Conservation (phyloP, 2,113 vertebrate species). For the Xyliphius kryptos region DNA sequence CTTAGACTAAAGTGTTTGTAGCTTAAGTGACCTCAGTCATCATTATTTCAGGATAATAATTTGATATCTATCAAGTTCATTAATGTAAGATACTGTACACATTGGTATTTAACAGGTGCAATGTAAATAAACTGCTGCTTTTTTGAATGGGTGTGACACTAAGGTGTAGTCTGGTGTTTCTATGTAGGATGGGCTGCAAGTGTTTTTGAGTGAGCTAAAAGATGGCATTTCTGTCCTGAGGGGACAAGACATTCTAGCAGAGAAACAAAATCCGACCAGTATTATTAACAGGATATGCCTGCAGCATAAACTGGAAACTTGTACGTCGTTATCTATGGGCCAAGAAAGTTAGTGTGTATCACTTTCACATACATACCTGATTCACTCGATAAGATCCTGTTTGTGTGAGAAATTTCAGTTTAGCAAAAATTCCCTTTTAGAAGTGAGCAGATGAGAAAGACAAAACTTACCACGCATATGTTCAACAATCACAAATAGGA, state of each 20-base stretch:
- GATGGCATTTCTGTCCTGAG: constrained; percentile 57
- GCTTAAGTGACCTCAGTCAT: too few species aligned
- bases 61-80: too few species aligned
- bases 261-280: constrained; percentile 68
- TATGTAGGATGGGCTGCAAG: constrained; percentile 19
- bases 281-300: constrained; percentile 83
- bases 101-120: too few species aligned
- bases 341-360: constrained; percentile 63
- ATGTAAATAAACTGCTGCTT: too few species aligned
- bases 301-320: constrained; percentile 68
- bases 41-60: too few species aligned
- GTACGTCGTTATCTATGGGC: constrained; percentile 73
- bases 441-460: constrained; percentile 40
- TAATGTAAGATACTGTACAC: too few species aligned
- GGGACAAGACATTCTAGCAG: constrained; percentile 60
- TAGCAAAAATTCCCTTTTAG: constrained; percentile 54
- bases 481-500: too few species aligned
- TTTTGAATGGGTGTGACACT: too few species aligned
- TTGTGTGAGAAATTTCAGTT: constrained; percentile 50
- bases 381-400: constrained; percentile 57
- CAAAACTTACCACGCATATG: neutral
- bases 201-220: constrained; percentile 48
- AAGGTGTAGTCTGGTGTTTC: too few species aligned
- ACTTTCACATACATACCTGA: constrained; percentile 70
- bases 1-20: too few species aligned